A percentile compares a stretch with the other conserved stretches of the same genome.
Conservation (phyloP, 2,888 invertebrate genomes). For the Halictus ligatus region DNA sequence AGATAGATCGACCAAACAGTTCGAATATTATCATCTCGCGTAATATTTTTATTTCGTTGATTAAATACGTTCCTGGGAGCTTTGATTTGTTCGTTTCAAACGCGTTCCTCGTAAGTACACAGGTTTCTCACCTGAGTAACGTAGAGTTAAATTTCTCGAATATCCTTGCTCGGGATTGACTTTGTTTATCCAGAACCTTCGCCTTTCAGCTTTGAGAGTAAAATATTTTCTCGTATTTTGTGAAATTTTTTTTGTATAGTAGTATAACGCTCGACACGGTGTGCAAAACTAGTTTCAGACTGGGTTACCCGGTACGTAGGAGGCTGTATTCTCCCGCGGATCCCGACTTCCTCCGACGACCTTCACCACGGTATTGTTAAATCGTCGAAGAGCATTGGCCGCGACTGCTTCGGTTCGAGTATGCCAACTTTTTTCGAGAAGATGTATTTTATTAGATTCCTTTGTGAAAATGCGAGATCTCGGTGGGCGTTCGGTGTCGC, state of each 20-base stretch:
- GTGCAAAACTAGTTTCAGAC: slow-evolving; percentile 49
- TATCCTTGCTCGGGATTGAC: not conserved
- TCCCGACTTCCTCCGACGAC: slow-evolving; percentile 69
- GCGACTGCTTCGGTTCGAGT: slow-evolving; percentile 20
- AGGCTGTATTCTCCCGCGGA: slow-evolving; percentile 68
- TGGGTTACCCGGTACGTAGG: slow-evolving; percentile 69
- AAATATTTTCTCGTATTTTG: not conserved
- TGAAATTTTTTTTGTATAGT: not conserved
- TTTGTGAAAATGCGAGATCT: not conserved
- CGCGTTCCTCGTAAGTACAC: too few species aligned
- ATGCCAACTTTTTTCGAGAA: not conserved
- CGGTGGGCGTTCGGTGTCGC: not conserved
- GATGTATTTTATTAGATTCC: not conserved
- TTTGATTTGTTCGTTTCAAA: too few species aligned
- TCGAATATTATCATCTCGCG: too few species aligned
- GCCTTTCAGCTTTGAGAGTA: not conserved
- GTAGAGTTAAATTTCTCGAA: too few species aligned
- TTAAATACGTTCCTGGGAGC: too few species aligned
- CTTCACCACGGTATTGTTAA: slow-evolving; percentile 67
- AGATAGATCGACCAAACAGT: too few species aligned
- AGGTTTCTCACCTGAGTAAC: too few species aligned
- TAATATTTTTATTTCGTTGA: too few species aligned
- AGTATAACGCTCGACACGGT: not conserved
- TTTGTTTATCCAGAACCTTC: not conserved
- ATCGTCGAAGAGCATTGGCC: slow-evolving; percentile 63